phyloP scores from a whole-genome alignment of 2,888 invertebrate species.

The Drosophila fungiperda region DNA sequence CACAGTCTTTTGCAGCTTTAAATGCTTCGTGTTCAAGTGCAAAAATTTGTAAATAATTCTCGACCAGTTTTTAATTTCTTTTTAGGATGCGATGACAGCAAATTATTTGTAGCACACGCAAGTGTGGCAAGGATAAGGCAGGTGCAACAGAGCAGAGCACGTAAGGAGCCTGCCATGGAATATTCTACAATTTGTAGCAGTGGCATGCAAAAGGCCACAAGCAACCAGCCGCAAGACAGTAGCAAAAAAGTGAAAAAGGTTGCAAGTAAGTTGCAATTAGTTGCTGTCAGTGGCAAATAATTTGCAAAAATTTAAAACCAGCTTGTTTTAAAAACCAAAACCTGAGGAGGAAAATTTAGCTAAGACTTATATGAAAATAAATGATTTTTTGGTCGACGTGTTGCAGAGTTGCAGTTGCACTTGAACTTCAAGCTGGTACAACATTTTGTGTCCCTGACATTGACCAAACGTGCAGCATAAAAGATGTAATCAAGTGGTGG shows the following conservation, averaged over 20 bases:
- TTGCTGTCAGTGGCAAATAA: conserved; percentile 65
- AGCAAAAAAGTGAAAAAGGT: background rate
- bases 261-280: conserved; percentile 68
- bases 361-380: conserved; percentile 47
- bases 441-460: conserved; percentile 52
- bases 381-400: conserved; percentile 38
- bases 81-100: conserved; percentile 52
- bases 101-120: conserved; percentile 56
- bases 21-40: background rate
- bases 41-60: conserved; percentile 48
- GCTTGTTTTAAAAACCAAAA: background rate
- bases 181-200: conserved; percentile 40
- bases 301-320: conserved; percentile 49
- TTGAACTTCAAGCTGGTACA: conserved; percentile 53
- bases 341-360: background rate
- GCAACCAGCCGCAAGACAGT: conserved; percentile 17
- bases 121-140: conserved; percentile 11
- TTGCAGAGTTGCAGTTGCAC: conserved; percentile 49
- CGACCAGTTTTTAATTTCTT: conserved; percentile 58
- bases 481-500: background rate
- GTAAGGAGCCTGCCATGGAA: conserved; percentile 32
- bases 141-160: conserved; percentile 19
- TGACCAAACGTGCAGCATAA: conserved; percentile 56
- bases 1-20: conserved; percentile 13
- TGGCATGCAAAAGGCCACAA: conserved; percentile 20